A percentile compares a stretch with the other conserved stretches of the same genome.
phyloP scores from a whole-genome alignment of 2,888 invertebrate species.

The Metopia argyrocephala region DNA sequence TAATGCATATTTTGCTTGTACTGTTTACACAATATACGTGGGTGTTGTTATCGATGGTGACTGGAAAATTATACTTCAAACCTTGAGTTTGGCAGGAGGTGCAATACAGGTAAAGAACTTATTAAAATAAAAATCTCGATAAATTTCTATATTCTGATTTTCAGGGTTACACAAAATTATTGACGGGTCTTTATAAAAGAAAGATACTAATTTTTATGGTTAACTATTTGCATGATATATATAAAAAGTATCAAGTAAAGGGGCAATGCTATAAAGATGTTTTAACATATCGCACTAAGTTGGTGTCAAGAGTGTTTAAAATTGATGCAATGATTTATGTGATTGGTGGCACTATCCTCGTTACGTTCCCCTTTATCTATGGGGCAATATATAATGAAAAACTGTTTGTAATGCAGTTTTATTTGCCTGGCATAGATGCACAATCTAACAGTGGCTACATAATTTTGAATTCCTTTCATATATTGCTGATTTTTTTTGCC shows the following conservation, averaged over 20 bases:
- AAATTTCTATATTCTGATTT: not conserved
- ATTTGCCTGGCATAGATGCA: constrained; percentile 67
- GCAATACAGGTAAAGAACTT: constrained; percentile 67
- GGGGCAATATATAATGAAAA: constrained; percentile 49
- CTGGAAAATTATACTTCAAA: constrained; percentile 67
- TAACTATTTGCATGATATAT: constrained; percentile 63
- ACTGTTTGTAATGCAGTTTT: constrained; percentile 67
- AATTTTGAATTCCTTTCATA: constrained; percentile 60
- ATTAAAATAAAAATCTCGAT: no score
- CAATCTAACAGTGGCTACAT: constrained; percentile 62
- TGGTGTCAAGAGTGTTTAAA: constrained; percentile 56
- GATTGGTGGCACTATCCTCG: not conserved
- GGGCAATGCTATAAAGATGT: constrained; percentile 60
- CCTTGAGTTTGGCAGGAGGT: constrained; percentile 65
- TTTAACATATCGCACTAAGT: constrained; percentile 59
- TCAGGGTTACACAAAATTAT: constrained; percentile 20
- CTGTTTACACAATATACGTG: constrained; percentile 69
- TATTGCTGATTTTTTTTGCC: constrained; percentile 61
- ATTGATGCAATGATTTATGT: constrained; percentile 57
- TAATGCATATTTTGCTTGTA: constrained; percentile 61
- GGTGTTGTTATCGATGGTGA: constrained; percentile 66
- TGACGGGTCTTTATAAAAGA: not conserved
- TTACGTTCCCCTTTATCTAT: constrained; percentile 57
- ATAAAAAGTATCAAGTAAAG: constrained; percentile 65
- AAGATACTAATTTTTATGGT: constrained; percentile 44